Percentiles rank a stretch among this genome's conserved stretches.
Conservation (phyloP, 2,797 vertebrate genomes). For the Spatula versicolor region DNA sequence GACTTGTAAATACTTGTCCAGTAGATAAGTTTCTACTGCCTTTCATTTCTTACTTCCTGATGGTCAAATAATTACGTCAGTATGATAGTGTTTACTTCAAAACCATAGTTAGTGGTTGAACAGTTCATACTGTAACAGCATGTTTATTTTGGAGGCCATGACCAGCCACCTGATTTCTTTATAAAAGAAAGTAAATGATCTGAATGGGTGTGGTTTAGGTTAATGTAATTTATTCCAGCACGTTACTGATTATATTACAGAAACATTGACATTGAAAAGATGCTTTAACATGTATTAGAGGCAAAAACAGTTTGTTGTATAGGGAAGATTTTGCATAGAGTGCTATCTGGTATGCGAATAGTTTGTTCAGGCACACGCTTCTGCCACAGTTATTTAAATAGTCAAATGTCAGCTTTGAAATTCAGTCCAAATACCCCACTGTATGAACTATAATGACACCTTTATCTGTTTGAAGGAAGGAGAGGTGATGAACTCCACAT, state of each 20-base stretch:
- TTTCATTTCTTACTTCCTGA: not conserved
- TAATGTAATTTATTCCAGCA: not conserved
- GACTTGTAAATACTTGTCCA: not conserved
- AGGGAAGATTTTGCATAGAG: not conserved
- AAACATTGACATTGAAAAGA: not conserved
- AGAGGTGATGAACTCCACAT: not conserved
- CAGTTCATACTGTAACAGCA: not conserved
- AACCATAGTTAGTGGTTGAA: not conserved
- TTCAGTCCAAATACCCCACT: not conserved
- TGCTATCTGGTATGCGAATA: not conserved
- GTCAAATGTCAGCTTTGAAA: not conserved
- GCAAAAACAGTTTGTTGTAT: not conserved
- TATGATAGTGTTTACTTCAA: not conserved
- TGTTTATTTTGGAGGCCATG: not conserved
- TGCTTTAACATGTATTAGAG: not conserved
- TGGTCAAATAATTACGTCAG: not conserved
- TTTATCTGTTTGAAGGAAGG: not conserved
- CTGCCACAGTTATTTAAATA: not conserved
- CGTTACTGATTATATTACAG: not conserved
- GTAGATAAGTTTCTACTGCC: not conserved
- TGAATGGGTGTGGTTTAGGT: not conserved
- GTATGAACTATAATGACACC: fast-evolving
- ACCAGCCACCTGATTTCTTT: not conserved
- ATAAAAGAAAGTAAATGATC: not conserved
- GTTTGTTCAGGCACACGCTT: fast-evolving